Conservation (phyloP, 2,888 invertebrate genomes). For the Habroteleia sp. region DNA sequence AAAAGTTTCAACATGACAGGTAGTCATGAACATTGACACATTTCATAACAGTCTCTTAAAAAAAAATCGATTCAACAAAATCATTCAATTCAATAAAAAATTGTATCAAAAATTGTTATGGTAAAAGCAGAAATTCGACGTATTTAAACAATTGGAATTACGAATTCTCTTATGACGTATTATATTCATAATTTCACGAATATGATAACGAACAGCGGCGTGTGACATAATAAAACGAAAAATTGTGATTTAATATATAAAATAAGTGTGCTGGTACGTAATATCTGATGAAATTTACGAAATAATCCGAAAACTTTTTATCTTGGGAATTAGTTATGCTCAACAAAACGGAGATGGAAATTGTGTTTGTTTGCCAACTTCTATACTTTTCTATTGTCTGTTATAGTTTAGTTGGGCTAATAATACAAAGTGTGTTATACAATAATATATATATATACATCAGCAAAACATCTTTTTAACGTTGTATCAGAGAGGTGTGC, state of each 20-base stretch:
- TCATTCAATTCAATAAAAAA: slow-evolving; percentile 34
- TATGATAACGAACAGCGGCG: too few relatives aligned
- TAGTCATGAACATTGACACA: slow-evolving; percentile 45
- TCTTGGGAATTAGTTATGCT: neutral
- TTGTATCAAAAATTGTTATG: slow-evolving; percentile 18
- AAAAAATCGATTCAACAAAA: slow-evolving; percentile 41
- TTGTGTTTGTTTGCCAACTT: slow-evolving; percentile 32
- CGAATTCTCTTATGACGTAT: too few relatives aligned
- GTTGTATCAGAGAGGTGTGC: slow-evolving; percentile 5
- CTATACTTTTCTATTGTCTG: slow-evolving; percentile 31
- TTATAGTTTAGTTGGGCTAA: slow-evolving; percentile 29
- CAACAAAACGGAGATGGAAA: slow-evolving; percentile 1
- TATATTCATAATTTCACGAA: too few relatives aligned
- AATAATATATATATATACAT: neutral
- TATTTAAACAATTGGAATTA: too few relatives aligned
- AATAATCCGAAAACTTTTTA: slow-evolving; percentile 1
- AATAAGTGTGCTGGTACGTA: too few relatives aligned
- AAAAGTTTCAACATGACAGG: slow-evolving; percentile 41
- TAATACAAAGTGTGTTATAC: slow-evolving; percentile 16
- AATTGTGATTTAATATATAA: too few relatives aligned
- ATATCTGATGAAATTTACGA: neutral
- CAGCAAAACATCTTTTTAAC: slow-evolving; percentile 17
- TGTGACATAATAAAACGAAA: too few relatives aligned
- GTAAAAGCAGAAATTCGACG: neutral
- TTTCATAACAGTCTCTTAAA: slow-evolving; percentile 40